Evolutionary conservation across 2,113 vertebrate species (phyloP).

Genomic region (Seriola quinqueradiata): DNA sequence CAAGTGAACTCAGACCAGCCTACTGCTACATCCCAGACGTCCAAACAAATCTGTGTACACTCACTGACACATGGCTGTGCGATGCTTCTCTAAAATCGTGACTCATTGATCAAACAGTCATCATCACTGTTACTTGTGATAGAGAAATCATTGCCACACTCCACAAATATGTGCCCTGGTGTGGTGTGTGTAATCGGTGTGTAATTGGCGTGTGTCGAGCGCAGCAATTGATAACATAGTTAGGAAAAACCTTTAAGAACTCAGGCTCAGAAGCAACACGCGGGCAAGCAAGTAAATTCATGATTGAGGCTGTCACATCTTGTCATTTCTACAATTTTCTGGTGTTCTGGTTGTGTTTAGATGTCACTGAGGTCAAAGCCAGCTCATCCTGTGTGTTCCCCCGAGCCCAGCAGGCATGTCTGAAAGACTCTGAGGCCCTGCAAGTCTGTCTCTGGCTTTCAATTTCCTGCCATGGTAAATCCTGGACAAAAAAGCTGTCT

Average conservation of each 20-base stretch:
- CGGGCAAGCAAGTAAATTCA: not conserved
- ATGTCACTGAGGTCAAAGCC: conserved; percentile 52
- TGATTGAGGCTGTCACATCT: not conserved
- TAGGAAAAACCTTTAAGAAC: not conserved
- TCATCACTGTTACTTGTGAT: conserved; percentile 8
- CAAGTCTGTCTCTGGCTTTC: conserved; percentile 57
- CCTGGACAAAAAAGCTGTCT: conserved; percentile 43
- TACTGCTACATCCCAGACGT: conserved; percentile 46
- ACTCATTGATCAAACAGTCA: conserved; percentile 43
- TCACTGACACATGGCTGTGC: conserved; percentile 38
- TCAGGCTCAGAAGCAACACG: not conserved
- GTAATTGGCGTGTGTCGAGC: conserved; percentile 10
- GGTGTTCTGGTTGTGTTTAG: conserved; percentile 12
- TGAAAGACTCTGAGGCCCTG: conserved; percentile 51
- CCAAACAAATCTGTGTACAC: conserved; percentile 66
- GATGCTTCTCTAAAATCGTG: conserved; percentile 28
- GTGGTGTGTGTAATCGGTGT: not conserved
- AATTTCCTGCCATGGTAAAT: conserved; percentile 71
- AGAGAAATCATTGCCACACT: conserved; percentile 32
- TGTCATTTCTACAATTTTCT: not conserved
- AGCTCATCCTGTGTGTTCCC: conserved; percentile 50
- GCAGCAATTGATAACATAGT: not conserved
- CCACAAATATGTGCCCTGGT: conserved; percentile 23
- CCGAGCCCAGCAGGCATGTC: conserved; percentile 60
- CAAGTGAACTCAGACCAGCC: conserved; percentile 44